Conservation (phyloP, 2,113 vertebrate genomes). For the Phylloscopus trochiloides region DNA sequence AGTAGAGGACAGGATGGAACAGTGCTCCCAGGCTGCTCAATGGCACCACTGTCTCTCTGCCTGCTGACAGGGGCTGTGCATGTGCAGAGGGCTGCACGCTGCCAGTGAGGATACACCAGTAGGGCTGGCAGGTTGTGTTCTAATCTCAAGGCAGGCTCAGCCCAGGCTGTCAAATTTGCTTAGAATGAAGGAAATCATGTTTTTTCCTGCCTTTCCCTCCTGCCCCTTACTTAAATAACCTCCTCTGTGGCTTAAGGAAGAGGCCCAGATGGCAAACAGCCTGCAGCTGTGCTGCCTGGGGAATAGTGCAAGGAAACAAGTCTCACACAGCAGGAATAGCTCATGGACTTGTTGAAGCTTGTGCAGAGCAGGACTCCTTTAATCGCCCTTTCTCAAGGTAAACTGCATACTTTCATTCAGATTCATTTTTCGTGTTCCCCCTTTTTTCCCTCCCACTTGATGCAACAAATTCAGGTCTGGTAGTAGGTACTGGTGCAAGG, state of each 20-base stretch:
- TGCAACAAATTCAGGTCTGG: neutral
- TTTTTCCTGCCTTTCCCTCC: neutral
- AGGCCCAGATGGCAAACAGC: neutral
- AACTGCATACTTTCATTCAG: neutral
- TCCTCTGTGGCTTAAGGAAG: neutral
- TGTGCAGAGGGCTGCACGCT: rapidly evolving
- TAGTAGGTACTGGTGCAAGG: neutral
- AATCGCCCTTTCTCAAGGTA: neutral
- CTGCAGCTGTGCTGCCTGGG: neutral
- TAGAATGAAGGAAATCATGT: neutral
- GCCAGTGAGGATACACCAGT: neutral
- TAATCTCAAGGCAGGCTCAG: neutral
- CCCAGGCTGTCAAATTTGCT: neutral
- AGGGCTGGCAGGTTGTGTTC: neutral
- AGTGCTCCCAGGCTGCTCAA: conserved; percentile 51
- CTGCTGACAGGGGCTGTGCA: rapidly evolving
- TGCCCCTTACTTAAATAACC: neutral
- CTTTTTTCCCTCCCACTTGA: neutral
- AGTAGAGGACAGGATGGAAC: conserved; percentile 33
- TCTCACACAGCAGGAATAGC: neutral
- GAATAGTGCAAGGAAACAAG: neutral
- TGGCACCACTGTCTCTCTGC: conserved; percentile 37
- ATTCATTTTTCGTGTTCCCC: neutral
- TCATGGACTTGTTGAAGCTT: neutral
- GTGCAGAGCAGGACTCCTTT: neutral